Percentiles rank a stretch among this genome's conserved stretches.
Evolutionary conservation across 2,113 vertebrate species (phyloP).

Genomic region (Chaenocephalus aceratus): DNA sequence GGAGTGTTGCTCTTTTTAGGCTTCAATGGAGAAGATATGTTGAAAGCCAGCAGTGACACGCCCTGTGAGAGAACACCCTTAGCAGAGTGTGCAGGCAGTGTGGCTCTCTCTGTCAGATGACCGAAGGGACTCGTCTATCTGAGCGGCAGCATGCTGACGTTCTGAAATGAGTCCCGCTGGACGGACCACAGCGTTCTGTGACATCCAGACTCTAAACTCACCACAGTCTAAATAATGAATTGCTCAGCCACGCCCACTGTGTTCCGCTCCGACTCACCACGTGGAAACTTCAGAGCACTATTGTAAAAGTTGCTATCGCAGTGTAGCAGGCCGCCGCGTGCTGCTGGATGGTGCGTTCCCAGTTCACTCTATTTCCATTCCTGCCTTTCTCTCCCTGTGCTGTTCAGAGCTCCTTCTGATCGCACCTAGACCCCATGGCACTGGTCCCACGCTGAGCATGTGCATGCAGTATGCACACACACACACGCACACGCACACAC

Average conservation of each 20-base stretch:
- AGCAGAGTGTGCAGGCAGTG: not conserved
- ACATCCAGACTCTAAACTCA: conserved; percentile 15
- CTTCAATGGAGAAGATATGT: not conserved
- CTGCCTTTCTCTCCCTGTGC: conserved; percentile 45
- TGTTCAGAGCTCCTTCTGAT: conserved; percentile 52
- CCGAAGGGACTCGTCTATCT: too few species aligned
- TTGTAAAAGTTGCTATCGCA: conserved; percentile 45
- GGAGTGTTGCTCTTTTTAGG: not conserved
- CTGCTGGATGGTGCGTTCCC: conserved; percentile 57
- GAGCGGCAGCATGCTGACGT: too few species aligned
- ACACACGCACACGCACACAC: conserved; percentile 1
- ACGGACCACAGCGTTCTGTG: not conserved
- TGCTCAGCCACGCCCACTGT: conserved; percentile 1
- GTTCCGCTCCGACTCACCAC: conserved; percentile 38
- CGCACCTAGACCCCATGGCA: conserved; percentile 49
- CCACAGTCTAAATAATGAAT: conserved; percentile 54
- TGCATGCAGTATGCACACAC: not conserved
- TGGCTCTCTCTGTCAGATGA: too few species aligned
- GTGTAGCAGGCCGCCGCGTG: conserved; percentile 38
- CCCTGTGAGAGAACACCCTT: too few species aligned
- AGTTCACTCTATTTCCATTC: conserved; percentile 72
- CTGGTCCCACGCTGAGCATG: conserved; percentile 25
- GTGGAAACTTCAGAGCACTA: conserved; percentile 18
- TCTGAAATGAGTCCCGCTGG: not conserved
- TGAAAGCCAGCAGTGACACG: not conserved